Evolutionary conservation across 2,888 invertebrate genomes (phyloP), one percentile per base, ranked within the genome.

Genomic region (Troides aeacus): DNA sequence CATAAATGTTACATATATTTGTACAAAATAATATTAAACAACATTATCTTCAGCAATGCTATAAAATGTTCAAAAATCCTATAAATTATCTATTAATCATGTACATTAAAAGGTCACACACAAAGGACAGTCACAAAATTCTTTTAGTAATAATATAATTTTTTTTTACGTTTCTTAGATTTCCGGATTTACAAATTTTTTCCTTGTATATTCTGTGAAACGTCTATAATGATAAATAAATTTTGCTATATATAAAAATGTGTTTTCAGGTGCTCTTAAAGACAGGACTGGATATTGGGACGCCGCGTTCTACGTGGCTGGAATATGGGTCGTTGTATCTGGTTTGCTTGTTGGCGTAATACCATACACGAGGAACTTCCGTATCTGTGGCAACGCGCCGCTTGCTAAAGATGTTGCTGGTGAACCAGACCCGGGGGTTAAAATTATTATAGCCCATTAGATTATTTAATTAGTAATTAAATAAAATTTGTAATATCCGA

Each of bases 251-350:
- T 30, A 30, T 5, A 36, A 36, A 39, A 10, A 53, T 66, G 50
- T 62, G 64, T 62, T 83, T 77, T 46, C 82, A 92, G 92, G 92
- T 74, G 89, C 86, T 18, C 76, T 92, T 0, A 85, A 93, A 81
- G 96, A 97, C 81, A 81, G 93, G 24, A 96, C 96, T 4, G 92
- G 93, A 3, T 88, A 92, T 53, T 97, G 97, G 96, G 95, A 96
- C 75, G 93, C 95, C 72, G 95, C 97, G 0, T 97, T 97, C 87
- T 95, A 96, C 84, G 94, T 96, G 74, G 96, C 97, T 53, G 97
- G 97, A 21, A 88, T 96, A 62, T 97, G 97, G 94, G 97, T 97
- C 67, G 93, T 96, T 23, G 85, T 97, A 24, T 95, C 97, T 42
- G 98, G 97, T 46, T 75, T 95, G 0, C 85, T 96, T 0, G 94